Conservation (phyloP, 1,140 invertebrate species). For the Caenorhabditis tropicalis region DNA sequence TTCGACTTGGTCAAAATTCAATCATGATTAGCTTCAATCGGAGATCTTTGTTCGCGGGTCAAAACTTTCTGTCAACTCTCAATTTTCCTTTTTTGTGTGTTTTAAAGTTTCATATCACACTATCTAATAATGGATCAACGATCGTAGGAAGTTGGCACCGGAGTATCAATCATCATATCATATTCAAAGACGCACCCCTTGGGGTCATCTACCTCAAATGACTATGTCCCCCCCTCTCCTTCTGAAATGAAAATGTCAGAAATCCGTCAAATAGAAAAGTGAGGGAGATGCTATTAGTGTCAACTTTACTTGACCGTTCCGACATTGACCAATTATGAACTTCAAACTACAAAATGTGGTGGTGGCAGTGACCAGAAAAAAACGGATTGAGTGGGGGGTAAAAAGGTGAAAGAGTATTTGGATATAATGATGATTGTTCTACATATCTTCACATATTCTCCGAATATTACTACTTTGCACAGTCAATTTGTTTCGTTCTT, state of each 20-base stretch:
- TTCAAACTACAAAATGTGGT: constrained; percentile 28
- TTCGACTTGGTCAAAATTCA: background rate
- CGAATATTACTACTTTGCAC: constrained; percentile 14
- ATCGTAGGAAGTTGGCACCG: background rate
- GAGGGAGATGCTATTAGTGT: constrained; percentile 34
- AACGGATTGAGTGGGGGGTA: background rate
- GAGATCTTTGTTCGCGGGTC: background rate
- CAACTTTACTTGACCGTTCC: constrained; percentile 43
- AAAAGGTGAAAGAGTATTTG: background rate
- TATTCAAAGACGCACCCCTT: background rate
- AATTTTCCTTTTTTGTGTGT: background rate
- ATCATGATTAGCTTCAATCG: background rate
- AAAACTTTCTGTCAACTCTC: background rate
- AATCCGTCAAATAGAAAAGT: constrained; percentile 37
- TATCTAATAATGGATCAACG: background rate
- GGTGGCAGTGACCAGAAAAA: constrained; percentile 23
- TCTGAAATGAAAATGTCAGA: constrained; percentile 40
- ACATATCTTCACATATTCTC: background rate
- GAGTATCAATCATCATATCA: constrained; percentile 22
- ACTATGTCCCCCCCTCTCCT: background rate
- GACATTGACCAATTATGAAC: constrained; percentile 36
- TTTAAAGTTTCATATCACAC: background rate
- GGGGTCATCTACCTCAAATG: background rate
- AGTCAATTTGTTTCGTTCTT: constrained; percentile 15
- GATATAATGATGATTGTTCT: constrained; percentile 27